Conservation (phyloP, 2,113 vertebrate genomes). For the Strigops habroptila region DNA sequence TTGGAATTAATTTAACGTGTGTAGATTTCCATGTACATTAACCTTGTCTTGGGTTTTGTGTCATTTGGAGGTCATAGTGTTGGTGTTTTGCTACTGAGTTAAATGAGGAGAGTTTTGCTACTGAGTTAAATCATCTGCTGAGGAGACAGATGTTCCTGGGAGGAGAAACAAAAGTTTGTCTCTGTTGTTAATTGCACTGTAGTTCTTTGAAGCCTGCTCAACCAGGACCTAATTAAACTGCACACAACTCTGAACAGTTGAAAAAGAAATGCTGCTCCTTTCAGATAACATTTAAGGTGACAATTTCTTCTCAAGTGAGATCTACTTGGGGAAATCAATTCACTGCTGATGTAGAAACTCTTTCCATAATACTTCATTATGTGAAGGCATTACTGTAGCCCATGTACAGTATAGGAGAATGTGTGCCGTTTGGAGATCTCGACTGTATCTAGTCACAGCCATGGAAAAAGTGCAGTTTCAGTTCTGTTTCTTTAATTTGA, state of each 20-base stretch:
- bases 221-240: constrained; percentile 22
- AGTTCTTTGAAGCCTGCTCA: constrained; percentile 2
- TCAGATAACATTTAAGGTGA: constrained; percentile 33
- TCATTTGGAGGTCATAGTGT: background rate
- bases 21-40: background rate
- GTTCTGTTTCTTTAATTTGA: constrained; percentile 1
- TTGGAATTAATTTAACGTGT: background rate
- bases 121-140: accelerated
- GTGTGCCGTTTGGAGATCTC: background rate
- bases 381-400: background rate
- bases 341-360: constrained; percentile 1
- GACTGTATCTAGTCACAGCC: background rate
- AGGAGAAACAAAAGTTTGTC: background rate
- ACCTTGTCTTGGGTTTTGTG: background rate
- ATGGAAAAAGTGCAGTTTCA: background rate
- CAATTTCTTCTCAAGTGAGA: background rate
- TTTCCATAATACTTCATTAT: background rate
- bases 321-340: constrained; percentile 40
- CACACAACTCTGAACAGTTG: background rate
- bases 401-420: background rate
- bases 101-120: background rate
- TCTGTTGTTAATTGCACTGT: background rate
- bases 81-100: background rate
- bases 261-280: background rate
- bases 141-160: background rate